Evolutionary conservation across 2,797 vertebrate genomes (phyloP).

Genomic region (Platalea minor): DNA sequence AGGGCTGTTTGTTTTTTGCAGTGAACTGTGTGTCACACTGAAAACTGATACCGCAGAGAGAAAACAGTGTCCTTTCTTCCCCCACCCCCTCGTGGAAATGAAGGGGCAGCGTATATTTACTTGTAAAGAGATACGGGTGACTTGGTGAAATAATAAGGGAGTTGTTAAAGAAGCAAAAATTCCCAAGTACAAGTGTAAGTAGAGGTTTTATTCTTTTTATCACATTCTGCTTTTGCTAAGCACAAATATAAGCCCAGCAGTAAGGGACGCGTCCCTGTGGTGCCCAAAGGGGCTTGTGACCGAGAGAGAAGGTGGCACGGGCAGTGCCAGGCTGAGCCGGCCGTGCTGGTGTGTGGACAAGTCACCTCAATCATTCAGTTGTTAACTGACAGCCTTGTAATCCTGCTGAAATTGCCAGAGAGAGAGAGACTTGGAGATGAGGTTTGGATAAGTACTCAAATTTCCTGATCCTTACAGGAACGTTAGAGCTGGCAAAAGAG

Average conservation of each 20-base stretch:
- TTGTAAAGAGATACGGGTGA: neutral
- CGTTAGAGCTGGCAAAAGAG: neutral
- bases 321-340: neutral
- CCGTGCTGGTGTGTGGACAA: neutral
- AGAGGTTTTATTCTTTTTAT: neutral
- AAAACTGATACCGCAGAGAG: constrained; percentile 17
- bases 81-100: neutral
- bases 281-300: neutral
- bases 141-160: constrained; percentile 15
- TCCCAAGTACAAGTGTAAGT: neutral
- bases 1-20: constrained; percentile 41
- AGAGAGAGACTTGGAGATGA: neutral
- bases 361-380: fast-evolving
- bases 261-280: neutral
- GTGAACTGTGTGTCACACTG: constrained; percentile 60
- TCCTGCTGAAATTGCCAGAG: fast-evolving
- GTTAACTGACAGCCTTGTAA: neutral
- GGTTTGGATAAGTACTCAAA: neutral
- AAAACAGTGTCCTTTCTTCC: neutral
- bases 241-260: neutral
- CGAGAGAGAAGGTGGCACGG: neutral
- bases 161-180: neutral
- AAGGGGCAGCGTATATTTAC: neutral
- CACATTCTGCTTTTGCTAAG: neutral
- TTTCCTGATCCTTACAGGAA: neutral